Evolutionary conservation across 2,797 vertebrate genomes (phyloP).

Genomic region (Alauda arvensis): DNA sequence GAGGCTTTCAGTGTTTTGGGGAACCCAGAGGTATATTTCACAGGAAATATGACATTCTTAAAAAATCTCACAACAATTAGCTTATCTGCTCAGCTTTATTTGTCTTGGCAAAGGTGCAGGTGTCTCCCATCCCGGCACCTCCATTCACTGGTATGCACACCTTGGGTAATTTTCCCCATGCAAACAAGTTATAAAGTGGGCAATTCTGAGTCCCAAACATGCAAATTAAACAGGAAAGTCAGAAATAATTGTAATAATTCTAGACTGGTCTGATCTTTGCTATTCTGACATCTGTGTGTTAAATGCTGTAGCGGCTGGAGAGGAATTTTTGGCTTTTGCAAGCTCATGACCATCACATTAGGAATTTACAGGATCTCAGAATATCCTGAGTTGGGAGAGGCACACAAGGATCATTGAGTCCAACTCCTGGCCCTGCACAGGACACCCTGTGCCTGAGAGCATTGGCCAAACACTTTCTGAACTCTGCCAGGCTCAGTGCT

Average conservation of each 20-base stretch:
- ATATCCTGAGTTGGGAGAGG: neutral
- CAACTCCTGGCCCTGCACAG: neutral
- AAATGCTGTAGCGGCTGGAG: neutral
- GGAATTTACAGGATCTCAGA: neutral
- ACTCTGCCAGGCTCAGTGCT: fast-evolving
- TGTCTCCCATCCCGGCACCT: neutral
- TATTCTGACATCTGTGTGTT: neutral
- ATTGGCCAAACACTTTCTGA: neutral
- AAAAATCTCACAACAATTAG: neutral
- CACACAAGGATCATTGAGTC: neutral
- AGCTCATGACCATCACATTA: neutral
- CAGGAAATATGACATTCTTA: neutral
- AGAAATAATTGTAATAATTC: neutral
- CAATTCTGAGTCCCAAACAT: neutral
- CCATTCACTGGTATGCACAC: fast-evolving
- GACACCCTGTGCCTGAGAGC: neutral
- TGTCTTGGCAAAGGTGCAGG: neutral
- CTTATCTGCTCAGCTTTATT: neutral
- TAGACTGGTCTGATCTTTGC: neutral
- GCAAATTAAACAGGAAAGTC: neutral
- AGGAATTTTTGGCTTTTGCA: neutral
- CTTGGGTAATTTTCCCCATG: neutral
- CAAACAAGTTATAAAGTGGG: neutral
- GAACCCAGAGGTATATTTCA: neutral
- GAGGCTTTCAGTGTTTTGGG: neutral